Evolutionary conservation across 2,888 invertebrate genomes (phyloP).

Genomic region (Volucella zonaria): DNA sequence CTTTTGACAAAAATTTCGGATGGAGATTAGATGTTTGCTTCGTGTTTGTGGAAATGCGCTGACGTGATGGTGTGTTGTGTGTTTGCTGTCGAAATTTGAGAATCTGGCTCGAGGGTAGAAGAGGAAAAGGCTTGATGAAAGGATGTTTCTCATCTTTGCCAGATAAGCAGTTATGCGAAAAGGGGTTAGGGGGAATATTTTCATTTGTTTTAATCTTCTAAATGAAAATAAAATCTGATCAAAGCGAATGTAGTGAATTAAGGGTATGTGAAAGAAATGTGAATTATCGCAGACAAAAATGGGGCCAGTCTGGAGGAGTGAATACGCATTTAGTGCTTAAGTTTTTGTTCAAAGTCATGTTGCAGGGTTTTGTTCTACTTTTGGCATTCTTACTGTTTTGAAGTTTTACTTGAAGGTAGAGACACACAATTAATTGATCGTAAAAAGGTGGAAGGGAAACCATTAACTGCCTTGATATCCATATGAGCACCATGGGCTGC

Average conservation of each 20-base stretch:
- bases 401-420: too few species aligned
- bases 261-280: not conserved
- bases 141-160: conserved; percentile 36
- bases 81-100: conserved; percentile 9
- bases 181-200: not conserved
- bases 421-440: too few species aligned
- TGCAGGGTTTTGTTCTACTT: too few species aligned
- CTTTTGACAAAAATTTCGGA: conserved; percentile 24
- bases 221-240: conserved; percentile 4
- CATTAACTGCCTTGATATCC: too few species aligned
- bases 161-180: not conserved
- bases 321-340: too few species aligned
- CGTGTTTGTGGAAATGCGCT: conserved; percentile 34
- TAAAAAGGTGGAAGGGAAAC: too few species aligned
- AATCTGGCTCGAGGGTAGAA: conserved; percentile 16
- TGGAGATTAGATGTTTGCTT: conserved; percentile 42
- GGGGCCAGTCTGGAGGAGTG: too few species aligned
- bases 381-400: too few species aligned
- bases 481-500: too few species aligned
- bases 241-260: conserved; percentile 24
- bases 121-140: conserved; percentile 48
- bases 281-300: too few species aligned
- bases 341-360: too few species aligned
- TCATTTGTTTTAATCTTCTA: conserved; percentile 32
- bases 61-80: conserved; percentile 20